Evolutionary conservation across 2,888 invertebrate genomes (phyloP).

Genomic region (Chrysina gloriosa): DNA sequence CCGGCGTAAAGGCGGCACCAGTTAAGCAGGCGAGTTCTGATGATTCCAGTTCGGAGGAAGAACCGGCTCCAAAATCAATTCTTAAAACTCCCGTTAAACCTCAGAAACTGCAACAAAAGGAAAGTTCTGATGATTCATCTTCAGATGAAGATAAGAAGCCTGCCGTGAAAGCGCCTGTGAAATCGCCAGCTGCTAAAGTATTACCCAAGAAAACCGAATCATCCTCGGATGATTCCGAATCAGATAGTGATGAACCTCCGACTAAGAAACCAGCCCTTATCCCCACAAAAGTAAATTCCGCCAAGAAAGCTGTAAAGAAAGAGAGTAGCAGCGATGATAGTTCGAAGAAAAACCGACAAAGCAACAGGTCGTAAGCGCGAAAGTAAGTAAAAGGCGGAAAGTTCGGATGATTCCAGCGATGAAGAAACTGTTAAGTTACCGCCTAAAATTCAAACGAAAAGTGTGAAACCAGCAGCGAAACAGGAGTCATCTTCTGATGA

Average conservation of each 20-base stretch:
- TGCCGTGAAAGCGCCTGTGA: background rate
- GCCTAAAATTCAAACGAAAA: constrained; percentile 19
- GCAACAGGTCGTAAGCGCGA: too few species aligned
- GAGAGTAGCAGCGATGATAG: constrained; percentile 60
- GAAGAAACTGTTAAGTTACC: constrained; percentile 34
- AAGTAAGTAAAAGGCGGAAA: constrained; percentile 46
- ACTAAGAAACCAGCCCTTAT: constrained; percentile 45
- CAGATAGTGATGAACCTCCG: constrained; percentile 60
- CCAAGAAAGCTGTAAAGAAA: constrained; percentile 50
- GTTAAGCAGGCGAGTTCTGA: constrained; percentile 47
- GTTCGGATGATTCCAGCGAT: constrained; percentile 51
- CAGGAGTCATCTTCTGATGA: constrained; percentile 45
- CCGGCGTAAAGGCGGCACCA: constrained; percentile 23
- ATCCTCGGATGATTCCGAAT: constrained; percentile 53
- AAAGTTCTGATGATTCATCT: constrained; percentile 53
- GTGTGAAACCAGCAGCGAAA: constrained; percentile 45
- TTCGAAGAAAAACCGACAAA: too few species aligned
- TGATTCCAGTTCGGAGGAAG: constrained; percentile 51
- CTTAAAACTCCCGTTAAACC: constrained; percentile 31
- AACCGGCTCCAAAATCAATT: constrained; percentile 45
- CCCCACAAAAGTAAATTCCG: constrained; percentile 49
- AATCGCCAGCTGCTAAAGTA: constrained; percentile 25
- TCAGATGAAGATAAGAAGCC: constrained; percentile 55
- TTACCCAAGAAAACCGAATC: constrained; percentile 37
- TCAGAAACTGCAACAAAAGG: constrained; percentile 18